Evolutionary conservation across 2,113 vertebrate genomes (phyloP), one percentile per base, ranked within the genome.

Genomic region (Pelobates fuscus): DNA sequence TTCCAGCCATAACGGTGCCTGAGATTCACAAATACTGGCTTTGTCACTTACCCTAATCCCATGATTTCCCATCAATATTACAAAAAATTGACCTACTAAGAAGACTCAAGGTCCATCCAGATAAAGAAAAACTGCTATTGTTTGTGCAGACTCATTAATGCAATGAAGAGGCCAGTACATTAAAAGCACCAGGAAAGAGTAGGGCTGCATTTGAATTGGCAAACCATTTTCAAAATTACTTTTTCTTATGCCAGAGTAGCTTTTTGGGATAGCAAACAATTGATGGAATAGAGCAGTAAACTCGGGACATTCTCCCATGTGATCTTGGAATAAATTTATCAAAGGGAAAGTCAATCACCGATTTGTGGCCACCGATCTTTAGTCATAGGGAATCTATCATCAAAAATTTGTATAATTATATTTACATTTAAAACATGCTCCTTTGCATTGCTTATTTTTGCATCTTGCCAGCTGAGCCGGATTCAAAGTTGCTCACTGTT

Each of bases 241-340:
- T 37, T 37, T 5, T 37, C 32, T 37, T 37, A 5, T 10, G 5
- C 10, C 5, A 37, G 10, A 37, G 32, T 37, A 37, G 32, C 5
- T 37, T 37, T n/a, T 37, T 37, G 32, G 32, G 32, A 37, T 37
- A n/a, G 32, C 32, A 37, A 8, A 37, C 30, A n/a, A n/a, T n/a
- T 20, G 14, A 66, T 65, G 71, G 71, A 74, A 65, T 74, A 65
- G 71, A 74, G 71, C 71, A 74, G 71, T 74, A 74, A 74, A 55
- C 14, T 65, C 49, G 49, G 49, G 32, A 41, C 14, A 8, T n/a
- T 69, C 5, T 18, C 30, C 54, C 8, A 32, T 74, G 62, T 66
- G 71, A 20, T 52, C 57, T 55, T 25, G 17, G 8, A 17, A 61
- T 23, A 64, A 23, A 72, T 64, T 64, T 64, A 72, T 72, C 59